These are phyloP conservation scores for Hoplodrina blanda DNA, from an alignment of 2,888 invertebrate species.

Conservation along the genomic window DNA sequence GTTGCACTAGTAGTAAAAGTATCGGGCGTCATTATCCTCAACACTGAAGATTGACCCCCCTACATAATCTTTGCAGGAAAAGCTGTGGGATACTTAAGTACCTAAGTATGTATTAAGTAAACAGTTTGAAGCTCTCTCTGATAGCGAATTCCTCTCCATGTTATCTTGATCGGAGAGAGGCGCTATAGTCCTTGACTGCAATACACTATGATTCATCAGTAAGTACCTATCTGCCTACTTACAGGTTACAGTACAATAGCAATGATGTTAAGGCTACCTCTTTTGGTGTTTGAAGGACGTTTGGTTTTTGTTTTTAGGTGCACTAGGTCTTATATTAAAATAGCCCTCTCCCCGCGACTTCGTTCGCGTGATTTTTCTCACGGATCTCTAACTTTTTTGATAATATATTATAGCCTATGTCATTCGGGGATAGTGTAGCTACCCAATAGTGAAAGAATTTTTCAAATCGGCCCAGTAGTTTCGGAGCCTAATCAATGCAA, in stretches of 20 bases:
- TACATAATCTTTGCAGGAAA: background rate
- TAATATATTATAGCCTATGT: too few relatives aligned
- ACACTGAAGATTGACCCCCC: too few relatives aligned
- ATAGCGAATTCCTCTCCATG: slow-evolving; percentile 29
- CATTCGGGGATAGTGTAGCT: too few relatives aligned
- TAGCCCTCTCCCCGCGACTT: too few relatives aligned
- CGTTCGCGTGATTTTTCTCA: too few relatives aligned
- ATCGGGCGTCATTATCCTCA: too few relatives aligned
- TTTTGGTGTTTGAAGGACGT: slow-evolving; percentile 21
- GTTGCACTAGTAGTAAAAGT: too few relatives aligned
- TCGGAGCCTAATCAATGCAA: too few relatives aligned
- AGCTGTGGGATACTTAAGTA: too few relatives aligned
- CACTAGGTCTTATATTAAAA: background rate
- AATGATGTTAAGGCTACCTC: slow-evolving; percentile 13
- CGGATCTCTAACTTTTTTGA: too few relatives aligned
- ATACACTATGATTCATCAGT: slow-evolving; percentile 52
- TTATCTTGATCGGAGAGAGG: slow-evolving; percentile 55
- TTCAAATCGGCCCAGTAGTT: too few relatives aligned
- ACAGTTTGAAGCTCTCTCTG: slow-evolving; percentile 4
- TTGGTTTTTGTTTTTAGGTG: slow-evolving; percentile 11
- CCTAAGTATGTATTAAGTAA: background rate
- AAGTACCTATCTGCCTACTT: background rate
- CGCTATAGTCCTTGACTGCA: slow-evolving; percentile 56
- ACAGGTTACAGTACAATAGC: slow-evolving; percentile 16
- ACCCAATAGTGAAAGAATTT: too few relatives aligned